Conservation (phyloP, 2,888 invertebrate species). For the Zeuzera pyrina region DNA sequence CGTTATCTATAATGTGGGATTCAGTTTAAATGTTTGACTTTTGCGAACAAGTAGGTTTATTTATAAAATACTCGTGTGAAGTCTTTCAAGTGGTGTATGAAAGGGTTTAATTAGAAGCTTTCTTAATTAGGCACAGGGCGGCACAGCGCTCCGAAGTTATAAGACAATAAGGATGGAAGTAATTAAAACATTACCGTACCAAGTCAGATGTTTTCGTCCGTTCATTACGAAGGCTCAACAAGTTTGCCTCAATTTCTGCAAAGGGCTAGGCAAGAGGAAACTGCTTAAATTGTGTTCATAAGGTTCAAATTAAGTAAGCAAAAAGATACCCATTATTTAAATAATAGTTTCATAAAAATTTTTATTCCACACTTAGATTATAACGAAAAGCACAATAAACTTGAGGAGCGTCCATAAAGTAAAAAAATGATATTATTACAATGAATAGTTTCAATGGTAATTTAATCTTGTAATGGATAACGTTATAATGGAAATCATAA, state of each 20-base stretch:
- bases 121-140: conserved; percentile 38
- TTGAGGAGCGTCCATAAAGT: too few relatives aligned
- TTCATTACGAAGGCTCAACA: conserved; percentile 37
- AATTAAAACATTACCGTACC: conserved; percentile 56
- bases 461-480: too few relatives aligned
- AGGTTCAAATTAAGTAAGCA: too few relatives aligned
- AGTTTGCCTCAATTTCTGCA: conserved; percentile 29
- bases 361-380: too few relatives aligned
- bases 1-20: too few relatives aligned
- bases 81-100: conserved; percentile 25
- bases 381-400: too few relatives aligned
- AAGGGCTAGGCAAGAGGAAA: conserved; percentile 10
- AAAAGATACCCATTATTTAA: too few relatives aligned
- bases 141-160: conserved; percentile 35
- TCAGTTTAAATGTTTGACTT: conserved; percentile 1
- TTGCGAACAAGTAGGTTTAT: conserved; percentile 8
- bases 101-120: conserved; percentile 47
- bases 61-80: conserved; percentile 20
- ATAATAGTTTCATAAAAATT: too few relatives aligned
- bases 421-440: too few relatives aligned
- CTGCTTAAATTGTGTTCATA: too few relatives aligned
- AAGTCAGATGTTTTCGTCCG: conserved; percentile 39
- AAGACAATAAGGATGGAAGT: conserved; percentile 45
- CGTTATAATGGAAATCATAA: too few relatives aligned
- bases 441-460: too few relatives aligned